phyloP scores from a whole-genome alignment of 1,140 invertebrate genomes.

The Apis dorsata region DNA sequence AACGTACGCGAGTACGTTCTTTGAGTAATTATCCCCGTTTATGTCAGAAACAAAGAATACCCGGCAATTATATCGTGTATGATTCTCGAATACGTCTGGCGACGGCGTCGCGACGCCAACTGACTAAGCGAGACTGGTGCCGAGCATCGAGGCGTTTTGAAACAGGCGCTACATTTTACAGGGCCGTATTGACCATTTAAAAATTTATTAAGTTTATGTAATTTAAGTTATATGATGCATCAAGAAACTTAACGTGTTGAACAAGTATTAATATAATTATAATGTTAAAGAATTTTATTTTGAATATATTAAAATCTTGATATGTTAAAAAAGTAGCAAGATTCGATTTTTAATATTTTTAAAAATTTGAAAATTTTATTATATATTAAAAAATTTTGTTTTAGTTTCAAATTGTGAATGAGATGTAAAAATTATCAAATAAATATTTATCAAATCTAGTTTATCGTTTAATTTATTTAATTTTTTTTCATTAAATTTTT shows the following conservation, averaged over 20 bases:
- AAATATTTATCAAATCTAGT: not conserved
- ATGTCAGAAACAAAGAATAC: not conserved
- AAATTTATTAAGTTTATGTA: not conserved
- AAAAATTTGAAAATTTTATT: not conserved
- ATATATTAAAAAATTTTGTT: not conserved
- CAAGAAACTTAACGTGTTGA: not conserved
- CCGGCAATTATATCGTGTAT: not conserved
- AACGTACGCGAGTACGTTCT: no score
- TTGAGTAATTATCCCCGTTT: not conserved
- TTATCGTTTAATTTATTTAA: not conserved
- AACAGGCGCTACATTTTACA: constrained; percentile 54
- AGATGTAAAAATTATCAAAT: not conserved
- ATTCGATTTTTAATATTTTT: not conserved
- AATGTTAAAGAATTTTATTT: not conserved
- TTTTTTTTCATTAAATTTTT: not conserved
- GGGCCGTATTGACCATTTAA: constrained; percentile 40
- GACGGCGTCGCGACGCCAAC: constrained; percentile 71
- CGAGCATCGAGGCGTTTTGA: constrained; percentile 48
- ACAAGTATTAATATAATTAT: no score
- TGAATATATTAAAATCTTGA: not conserved
- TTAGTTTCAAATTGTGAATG: not conserved
- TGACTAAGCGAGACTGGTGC: constrained; percentile 51
- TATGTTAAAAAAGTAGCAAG: not conserved
- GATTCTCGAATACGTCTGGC: constrained; percentile 43
- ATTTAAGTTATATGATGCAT: not conserved